Conservation (phyloP, 2,797 vertebrate genomes). For the Trematomus bernacchii region DNA sequence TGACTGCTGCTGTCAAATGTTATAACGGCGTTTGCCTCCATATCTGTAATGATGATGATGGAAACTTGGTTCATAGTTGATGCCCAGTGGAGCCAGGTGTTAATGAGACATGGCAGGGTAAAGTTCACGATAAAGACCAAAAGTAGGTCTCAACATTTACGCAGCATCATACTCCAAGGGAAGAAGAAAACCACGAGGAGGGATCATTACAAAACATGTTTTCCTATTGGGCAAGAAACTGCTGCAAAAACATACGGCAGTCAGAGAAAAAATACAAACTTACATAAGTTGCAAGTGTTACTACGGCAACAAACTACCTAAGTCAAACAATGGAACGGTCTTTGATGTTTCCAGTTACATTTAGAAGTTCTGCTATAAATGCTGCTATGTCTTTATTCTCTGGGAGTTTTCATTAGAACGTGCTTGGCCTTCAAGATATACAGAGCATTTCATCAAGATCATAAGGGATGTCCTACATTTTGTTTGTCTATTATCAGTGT, state of each 20-base stretch:
- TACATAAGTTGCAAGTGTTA: not conserved
- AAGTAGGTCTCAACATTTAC: not conserved
- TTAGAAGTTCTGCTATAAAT: not conserved
- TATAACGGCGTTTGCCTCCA: conserved; percentile 19
- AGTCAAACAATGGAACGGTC: not conserved
- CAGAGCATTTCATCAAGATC: no score
- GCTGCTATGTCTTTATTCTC: not conserved
- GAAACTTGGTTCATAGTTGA: conserved; percentile 12
- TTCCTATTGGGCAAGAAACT: not conserved
- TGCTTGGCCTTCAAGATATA: no score
- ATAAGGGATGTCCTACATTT: no score
- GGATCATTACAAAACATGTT: no score
- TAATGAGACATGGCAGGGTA: conserved; percentile 23
- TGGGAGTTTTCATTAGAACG: not conserved
- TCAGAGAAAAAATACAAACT: not conserved
- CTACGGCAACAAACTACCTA: not conserved
- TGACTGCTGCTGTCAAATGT: conserved; percentile 47
- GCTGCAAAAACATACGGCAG: not conserved
- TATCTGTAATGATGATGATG: conserved; percentile 13
- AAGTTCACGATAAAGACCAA: conserved; percentile 8
- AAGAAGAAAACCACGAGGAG: not conserved
- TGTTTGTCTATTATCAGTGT: no score
- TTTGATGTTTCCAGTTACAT: not conserved
- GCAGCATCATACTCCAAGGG: not conserved
- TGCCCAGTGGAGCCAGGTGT: not conserved